Evolutionary conservation across 2,888 invertebrate species (phyloP).

Genomic region (Nysson spinosus): DNA sequence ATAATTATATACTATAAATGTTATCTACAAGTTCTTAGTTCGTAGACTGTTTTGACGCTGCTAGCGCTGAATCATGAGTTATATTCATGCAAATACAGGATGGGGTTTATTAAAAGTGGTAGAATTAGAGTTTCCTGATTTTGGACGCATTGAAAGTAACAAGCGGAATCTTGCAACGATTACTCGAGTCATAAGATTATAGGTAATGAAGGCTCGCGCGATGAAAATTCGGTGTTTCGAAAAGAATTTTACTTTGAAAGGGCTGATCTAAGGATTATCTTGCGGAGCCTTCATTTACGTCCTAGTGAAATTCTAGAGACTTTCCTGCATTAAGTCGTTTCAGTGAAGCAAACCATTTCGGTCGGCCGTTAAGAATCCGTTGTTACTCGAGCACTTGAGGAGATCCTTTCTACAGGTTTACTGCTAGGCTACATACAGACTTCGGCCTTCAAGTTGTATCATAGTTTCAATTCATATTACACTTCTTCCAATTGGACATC

Average conservation of each 20-base stretch:
- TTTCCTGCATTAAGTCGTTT: slow-evolving; percentile 68
- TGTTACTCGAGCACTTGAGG: slow-evolving; percentile 40
- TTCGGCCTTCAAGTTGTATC: slow-evolving; percentile 37
- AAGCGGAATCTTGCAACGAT: too few relatives aligned
- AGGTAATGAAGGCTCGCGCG: slow-evolving; percentile 25
- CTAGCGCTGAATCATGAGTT: too few relatives aligned
- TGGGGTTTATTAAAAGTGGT: too few relatives aligned
- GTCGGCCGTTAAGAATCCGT: slow-evolving; percentile 63
- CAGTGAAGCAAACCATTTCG: slow-evolving; percentile 59
- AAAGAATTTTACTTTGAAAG: slow-evolving; percentile 50
- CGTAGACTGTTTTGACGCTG: too few relatives aligned
- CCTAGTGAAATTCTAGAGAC: slow-evolving; percentile 36
- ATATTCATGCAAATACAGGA: too few relatives aligned
- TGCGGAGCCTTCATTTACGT: slow-evolving; percentile 44
- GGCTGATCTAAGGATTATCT: slow-evolving; percentile 61
- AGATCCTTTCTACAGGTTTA: slow-evolving; percentile 19
- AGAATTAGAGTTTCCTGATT: too few relatives aligned
- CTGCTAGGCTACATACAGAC: background rate
- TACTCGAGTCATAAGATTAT: background rate
- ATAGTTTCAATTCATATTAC: slow-evolving; percentile 31
- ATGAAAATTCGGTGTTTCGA: slow-evolving; percentile 39
- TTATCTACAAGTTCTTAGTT: too few relatives aligned
- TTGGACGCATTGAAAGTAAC: too few relatives aligned
- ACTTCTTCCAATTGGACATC: slow-evolving; percentile 15
- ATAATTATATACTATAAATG: too few relatives aligned